phyloP scores from a whole-genome alignment of 2,888 invertebrate genomes.

The Drosophila picticornis region DNA sequence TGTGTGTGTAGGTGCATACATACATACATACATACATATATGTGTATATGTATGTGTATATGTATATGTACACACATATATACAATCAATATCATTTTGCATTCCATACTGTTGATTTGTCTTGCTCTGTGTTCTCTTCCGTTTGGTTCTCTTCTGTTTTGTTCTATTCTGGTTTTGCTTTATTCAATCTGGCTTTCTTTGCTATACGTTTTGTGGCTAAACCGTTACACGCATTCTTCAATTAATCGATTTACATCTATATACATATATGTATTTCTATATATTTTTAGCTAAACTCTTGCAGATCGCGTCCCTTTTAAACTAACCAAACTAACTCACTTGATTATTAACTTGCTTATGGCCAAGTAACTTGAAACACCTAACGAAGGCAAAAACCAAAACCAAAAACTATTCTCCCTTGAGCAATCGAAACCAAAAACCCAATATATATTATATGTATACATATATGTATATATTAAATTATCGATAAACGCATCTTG shows the following conservation, averaged over 20 bases:
- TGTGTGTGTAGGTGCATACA: neutral
- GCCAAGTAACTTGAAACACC: conserved; percentile 24
- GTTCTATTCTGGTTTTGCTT: conserved; percentile 7
- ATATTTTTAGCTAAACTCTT: conserved; percentile 83
- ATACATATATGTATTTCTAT: conserved; percentile 63
- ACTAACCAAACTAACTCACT: conserved; percentile 41
- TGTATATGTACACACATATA: neutral
- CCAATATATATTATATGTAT: conserved; percentile 6
- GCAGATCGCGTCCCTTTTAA: conserved; percentile 70
- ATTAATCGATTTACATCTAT: conserved; percentile 66
- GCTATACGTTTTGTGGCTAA: conserved; percentile 48
- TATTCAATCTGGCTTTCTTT: conserved; percentile 26
- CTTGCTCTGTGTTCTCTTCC: conserved; percentile 15
- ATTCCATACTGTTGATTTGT: conserved; percentile 21
- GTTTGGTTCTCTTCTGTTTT: conserved; percentile 5
- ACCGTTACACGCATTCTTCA: conserved; percentile 44
- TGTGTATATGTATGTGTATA: neutral
- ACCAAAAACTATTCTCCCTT: conserved; percentile 15
- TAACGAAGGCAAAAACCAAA: conserved; percentile 29
- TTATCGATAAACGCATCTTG: conserved; percentile 33
- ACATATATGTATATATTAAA: conserved; percentile 1
- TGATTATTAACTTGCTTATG: conserved; percentile 24
- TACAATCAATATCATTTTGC: conserved; percentile 7
- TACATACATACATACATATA: neutral
- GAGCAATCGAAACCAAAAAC: conserved; percentile 39